phyloP scores from a whole-genome alignment of 2,113 vertebrate genomes.

The Tupaia tana region DNA sequence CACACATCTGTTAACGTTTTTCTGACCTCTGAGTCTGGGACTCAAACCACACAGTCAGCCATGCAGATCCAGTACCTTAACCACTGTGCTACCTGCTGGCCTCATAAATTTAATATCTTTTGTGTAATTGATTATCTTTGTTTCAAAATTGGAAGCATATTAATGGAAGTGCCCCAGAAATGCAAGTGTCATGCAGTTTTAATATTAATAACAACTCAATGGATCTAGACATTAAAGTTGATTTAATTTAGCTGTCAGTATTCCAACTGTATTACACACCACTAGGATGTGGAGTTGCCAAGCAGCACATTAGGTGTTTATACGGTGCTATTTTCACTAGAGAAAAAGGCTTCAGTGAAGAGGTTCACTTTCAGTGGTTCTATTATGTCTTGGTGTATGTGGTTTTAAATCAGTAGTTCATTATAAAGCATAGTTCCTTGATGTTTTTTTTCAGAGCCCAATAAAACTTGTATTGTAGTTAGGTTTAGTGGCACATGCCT shows the following conservation, averaged over 20 bases:
- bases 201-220: not conserved
- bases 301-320: not conserved
- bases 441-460: conserved; percentile 34
- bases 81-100: too few species aligned
- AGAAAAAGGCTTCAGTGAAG: not conserved
- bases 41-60: too few species aligned
- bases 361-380: not conserved
- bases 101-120: not conserved
- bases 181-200: not conserved
- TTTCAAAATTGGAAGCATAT: conserved; percentile 32
- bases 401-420: conserved; percentile 12
- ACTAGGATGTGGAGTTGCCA: not conserved
- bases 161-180: conserved; percentile 45
- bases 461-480: not conserved
- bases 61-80: too few species aligned
- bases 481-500: not conserved
- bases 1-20: too few species aligned
- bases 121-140: not conserved
- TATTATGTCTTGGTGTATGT: not conserved
- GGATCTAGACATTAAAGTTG: conserved; percentile 51
- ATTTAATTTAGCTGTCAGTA: not conserved
- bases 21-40: too few species aligned
- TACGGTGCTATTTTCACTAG: not conserved
- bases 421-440: conserved; percentile 1
- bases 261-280: not conserved